These are phyloP conservation scores for Furcula furcula DNA, from an alignment of 2,888 invertebrate genomes.

Conservation along the genomic window DNA sequence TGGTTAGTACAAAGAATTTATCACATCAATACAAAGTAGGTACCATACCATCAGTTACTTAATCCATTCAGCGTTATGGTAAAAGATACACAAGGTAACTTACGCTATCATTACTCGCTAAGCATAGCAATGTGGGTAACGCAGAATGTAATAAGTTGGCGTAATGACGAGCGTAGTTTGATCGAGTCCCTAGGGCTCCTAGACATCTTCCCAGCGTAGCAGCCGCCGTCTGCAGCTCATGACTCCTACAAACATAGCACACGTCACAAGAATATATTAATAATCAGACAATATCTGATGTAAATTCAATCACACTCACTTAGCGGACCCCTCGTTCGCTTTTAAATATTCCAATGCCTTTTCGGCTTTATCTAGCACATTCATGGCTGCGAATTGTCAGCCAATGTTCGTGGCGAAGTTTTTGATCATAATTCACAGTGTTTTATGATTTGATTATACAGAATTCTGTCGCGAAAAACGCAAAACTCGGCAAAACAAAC, in stretches of 20 bases:
- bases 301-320: constrained; percentile 43
- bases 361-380: constrained; percentile 73
- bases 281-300: constrained; percentile 12
- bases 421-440: constrained; percentile 35
- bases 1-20: too few relatives aligned
- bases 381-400: constrained; percentile 54
- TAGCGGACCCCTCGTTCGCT: constrained; percentile 58
- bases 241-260: constrained; percentile 50
- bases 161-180: constrained; percentile 67
- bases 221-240: constrained; percentile 70
- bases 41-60: too few relatives aligned
- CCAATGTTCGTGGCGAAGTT: constrained; percentile 15
- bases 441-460: constrained; percentile 18
- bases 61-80: constrained; percentile 13
- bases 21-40: too few relatives aligned
- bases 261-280: constrained; percentile 12
- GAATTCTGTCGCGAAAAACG: constrained; percentile 38
- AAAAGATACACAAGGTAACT: constrained; percentile 39
- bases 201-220: constrained; percentile 70
- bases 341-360: constrained; percentile 72
- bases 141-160: constrained; percentile 66
- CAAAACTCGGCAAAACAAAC: constrained; percentile 57
- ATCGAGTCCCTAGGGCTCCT: constrained; percentile 66
- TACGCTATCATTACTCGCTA: constrained; percentile 75
- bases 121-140: constrained; percentile 62